Base-by-base conservation (phyloP, 2,888 invertebrate species). In the Drosophila rellima region DNA sequence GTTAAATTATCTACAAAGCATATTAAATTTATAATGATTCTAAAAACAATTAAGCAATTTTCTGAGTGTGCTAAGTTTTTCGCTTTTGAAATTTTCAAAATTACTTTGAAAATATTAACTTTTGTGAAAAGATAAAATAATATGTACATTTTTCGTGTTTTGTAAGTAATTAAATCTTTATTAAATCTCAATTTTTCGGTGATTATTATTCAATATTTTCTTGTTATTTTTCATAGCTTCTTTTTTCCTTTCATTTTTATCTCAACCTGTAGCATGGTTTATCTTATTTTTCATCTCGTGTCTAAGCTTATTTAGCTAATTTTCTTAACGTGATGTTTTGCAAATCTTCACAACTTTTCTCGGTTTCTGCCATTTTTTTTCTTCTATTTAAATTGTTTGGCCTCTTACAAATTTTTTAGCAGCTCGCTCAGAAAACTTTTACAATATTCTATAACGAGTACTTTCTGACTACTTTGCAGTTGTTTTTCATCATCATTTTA, bases 131-230 rank as follows among this genome's bases (percentile, higher is more conserved):
- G 2, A 7, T 26, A 1, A 7, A 20, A 40, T 8, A 31, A 50
- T 0, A 23, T 42, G 20, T 20, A 42, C 4, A 15, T 17, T 8
- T 35, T 13, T 29, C 44, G 26, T 37, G 17, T 61, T 70, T 82
- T 85, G 73, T 73, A 85, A 88, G 83, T 85, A 85, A 85, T 88
- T 85, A 88, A 85, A 85, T 85, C 80, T 85, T 85, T 85, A 85
- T 85, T 85, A 85, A 85, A 88, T 85, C 86, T 85, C 83, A 84
- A 84, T 84, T 84, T 88, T 65, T 77, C 85, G 83, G 83, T 80
- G 79, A 88, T 88, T 90, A 86, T 89, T 78, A 85, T 90, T 84
- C 82, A 90, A 89, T 90, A 89, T 89, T 86, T 70, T 76, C 76
- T 72, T 62, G 47, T 73, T 48, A 52, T 68, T 61, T 23, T 52